Conservation (phyloP, 2,888 invertebrate species). For the Escarpia spicata region DNA sequence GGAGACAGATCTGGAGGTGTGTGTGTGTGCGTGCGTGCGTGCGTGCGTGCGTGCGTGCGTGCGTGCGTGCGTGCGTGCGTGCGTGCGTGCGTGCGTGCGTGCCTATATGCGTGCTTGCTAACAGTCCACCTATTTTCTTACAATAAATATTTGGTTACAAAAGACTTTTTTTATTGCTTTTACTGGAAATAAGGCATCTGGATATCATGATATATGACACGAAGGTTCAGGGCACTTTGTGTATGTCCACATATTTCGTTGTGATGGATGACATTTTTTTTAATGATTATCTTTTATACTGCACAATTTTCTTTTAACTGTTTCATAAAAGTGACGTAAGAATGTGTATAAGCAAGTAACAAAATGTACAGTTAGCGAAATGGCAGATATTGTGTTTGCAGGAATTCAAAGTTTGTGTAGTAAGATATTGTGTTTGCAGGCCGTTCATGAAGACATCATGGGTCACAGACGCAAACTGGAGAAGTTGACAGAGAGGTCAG, state of each 20-base stretch:
- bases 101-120: background rate
- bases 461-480: conserved; percentile 74
- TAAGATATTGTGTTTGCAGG: conserved; percentile 42
- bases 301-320: background rate
- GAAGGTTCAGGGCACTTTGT: no score
- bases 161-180: no score
- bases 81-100: background rate
- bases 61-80: background rate
- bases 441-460: conserved; percentile 54
- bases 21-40: background rate
- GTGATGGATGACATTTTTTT: background rate
- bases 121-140: background rate
- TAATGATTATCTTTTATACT: conserved; percentile 18
- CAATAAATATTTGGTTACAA: background rate
- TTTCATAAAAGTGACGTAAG: no score
- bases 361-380: background rate
- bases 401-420: background rate
- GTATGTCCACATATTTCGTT: background rate
- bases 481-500: conserved; percentile 83
- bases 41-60: background rate
- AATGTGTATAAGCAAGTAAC: no score
- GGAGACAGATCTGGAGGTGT: conserved; percentile 33
- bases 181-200: background rate
- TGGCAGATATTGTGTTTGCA: background rate
- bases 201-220: background rate